These are phyloP conservation scores for Tricholaema leucomelas DNA, from an alignment of 2,113 vertebrate genomes.

Conservation along the genomic window DNA sequence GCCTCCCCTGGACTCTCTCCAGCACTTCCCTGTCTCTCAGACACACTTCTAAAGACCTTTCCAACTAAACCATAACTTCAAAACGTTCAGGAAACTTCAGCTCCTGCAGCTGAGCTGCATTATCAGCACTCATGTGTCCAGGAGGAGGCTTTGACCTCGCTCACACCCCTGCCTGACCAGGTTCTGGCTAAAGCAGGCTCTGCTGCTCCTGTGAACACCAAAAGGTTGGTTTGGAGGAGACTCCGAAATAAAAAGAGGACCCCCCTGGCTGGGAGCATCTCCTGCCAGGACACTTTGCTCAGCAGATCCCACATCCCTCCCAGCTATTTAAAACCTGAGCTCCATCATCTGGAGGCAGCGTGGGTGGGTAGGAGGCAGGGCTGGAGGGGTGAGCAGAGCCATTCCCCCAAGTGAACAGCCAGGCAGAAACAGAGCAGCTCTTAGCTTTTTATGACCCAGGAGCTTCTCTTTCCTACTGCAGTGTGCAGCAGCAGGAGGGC, in stretches of 20 bases:
- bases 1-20: too few relatives aligned
- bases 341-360: neutral
- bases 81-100: slow-evolving; percentile 47
- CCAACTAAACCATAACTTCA: slow-evolving; percentile 58
- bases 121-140: slow-evolving; percentile 56
- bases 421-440: slow-evolving; percentile 22
- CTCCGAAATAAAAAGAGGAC: too few relatives aligned
- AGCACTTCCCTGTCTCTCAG: neutral
- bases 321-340: slow-evolving; percentile 25
- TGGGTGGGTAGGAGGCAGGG: neutral
- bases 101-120: slow-evolving; percentile 57
- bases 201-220: too few relatives aligned
- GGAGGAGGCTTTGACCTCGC: slow-evolving; percentile 34
- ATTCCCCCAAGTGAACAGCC: neutral
- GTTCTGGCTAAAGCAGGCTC: neutral
- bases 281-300: neutral
- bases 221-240: too few relatives aligned
- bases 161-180: neutral
- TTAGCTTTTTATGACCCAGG: neutral
- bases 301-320: neutral
- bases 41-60: neutral
- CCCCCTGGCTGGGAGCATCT: neutral
- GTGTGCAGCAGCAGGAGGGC: neutral
- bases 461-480: neutral
- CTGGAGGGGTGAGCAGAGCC: slow-evolving; percentile 7